phyloP scores from a whole-genome alignment of 2,113 vertebrate genomes.

The Equus quagga region DNA sequence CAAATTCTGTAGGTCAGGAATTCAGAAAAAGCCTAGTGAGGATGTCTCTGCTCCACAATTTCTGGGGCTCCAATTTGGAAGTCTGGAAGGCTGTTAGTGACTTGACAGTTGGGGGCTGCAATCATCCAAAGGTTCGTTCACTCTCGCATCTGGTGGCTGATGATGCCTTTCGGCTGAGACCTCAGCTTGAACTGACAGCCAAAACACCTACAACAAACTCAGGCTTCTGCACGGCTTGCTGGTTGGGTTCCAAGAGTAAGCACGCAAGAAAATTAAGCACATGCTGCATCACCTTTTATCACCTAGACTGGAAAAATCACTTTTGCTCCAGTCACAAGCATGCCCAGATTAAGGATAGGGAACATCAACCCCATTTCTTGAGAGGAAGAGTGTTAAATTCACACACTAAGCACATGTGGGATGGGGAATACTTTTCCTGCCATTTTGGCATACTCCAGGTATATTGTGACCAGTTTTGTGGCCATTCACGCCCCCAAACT shows the following conservation, averaged over 20 bases:
- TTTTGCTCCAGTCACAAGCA: background rate
- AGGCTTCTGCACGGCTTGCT: background rate
- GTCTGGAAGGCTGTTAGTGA: background rate
- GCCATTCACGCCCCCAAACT: background rate
- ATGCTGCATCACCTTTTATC: background rate
- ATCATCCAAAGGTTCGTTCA: background rate
- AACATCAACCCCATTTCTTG: background rate
- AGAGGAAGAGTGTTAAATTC: background rate
- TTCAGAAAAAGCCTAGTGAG: background rate
- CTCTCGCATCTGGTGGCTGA: background rate
- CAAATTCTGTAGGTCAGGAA: background rate
- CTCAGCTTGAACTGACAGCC: background rate
- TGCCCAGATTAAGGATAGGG: background rate
- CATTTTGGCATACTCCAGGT: background rate
- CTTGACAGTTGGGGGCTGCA: background rate
- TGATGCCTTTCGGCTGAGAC: background rate
- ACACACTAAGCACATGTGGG: background rate
- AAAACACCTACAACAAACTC: background rate
- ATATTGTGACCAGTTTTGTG: background rate
- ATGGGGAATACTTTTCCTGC: background rate
- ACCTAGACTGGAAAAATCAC: background rate
- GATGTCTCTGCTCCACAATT: background rate
- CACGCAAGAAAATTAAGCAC: too few species aligned
- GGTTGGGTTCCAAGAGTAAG: background rate
- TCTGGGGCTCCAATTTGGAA: background rate